Conservation (phyloP, 2,797 vertebrate species). For the Allobates femoralis region DNA sequence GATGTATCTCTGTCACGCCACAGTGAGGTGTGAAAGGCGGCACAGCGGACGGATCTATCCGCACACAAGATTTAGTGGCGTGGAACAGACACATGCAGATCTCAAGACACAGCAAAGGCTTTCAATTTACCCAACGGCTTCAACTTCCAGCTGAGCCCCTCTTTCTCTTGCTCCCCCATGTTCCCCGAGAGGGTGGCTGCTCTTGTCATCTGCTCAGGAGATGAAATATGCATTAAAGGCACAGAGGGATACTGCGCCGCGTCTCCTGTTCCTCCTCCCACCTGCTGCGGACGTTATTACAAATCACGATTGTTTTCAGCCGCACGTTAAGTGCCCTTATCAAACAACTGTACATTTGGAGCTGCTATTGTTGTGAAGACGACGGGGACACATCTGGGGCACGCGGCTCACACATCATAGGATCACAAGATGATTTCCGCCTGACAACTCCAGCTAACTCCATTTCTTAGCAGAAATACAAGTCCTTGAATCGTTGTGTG, state of each 20-base stretch:
- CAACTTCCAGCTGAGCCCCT: conserved; percentile 8
- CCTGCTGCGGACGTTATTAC: conserved; percentile 38
- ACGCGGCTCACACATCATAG: neutral
- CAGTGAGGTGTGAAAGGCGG: conserved; percentile 6
- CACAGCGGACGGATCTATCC: conserved; percentile 8
- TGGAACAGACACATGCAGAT: conserved; percentile 35
- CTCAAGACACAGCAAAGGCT: conserved; percentile 17
- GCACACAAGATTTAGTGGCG: conserved; percentile 10
- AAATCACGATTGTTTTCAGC: conserved; percentile 25
- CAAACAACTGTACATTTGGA: conserved; percentile 4
- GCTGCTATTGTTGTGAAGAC: conserved; percentile 27
- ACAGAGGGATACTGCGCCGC: neutral
- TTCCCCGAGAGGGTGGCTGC: neutral
- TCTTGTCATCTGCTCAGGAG: neutral
- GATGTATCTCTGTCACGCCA: neutral
- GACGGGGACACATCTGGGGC: neutral
- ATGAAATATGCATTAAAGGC: conserved; percentile 49
- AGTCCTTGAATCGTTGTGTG: neutral
- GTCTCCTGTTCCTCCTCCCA: neutral
- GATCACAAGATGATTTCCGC: conserved; percentile 4
- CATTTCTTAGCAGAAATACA: neutral
- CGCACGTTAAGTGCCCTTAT: conserved; percentile 18
- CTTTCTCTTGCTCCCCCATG: neutral
- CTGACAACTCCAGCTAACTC: neutral
- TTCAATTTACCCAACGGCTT: conserved; percentile 23